A percentile compares a stretch with the other conserved stretches of the same genome.
These are phyloP conservation scores for Sepioteuthis lessoniana DNA, from an alignment of 2,888 invertebrate genomes.

Conservation along the genomic window DNA sequence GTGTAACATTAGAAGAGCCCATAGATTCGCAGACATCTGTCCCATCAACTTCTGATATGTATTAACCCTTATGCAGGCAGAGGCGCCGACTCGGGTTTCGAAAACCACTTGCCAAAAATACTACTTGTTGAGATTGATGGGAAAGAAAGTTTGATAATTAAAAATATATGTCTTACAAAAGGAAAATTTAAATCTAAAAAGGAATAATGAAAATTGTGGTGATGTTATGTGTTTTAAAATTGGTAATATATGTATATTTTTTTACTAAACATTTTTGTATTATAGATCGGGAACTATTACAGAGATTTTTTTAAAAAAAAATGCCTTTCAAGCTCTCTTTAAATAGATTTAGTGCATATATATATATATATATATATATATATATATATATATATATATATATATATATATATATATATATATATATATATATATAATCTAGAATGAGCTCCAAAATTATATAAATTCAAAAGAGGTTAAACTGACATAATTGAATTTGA, in stretches of 20 bases:
- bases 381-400: slow-evolving; percentile 41
- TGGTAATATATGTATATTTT: too few species aligned
- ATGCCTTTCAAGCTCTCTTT: too few species aligned
- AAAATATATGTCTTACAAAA: not conserved
- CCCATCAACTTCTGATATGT: not conserved
- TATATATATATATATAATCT: not conserved
- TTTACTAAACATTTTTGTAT: too few species aligned
- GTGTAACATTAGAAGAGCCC: not conserved
- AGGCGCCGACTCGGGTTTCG: not conserved
- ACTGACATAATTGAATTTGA: not conserved
- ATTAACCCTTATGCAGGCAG: not conserved
- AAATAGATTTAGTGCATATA: not conserved
- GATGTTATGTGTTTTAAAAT: too few species aligned
- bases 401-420: not conserved
- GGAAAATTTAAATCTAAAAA: not conserved
- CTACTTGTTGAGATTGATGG: not conserved
- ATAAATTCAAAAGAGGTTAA: too few species aligned
- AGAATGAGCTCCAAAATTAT: too few species aligned
- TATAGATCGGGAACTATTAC: too few species aligned
- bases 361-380: slow-evolving; percentile 10
- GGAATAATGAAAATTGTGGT: not conserved
- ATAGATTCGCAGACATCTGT: not conserved
- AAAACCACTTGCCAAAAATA: not conserved
- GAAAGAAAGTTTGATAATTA: not conserved
- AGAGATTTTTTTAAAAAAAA: too few species aligned